These are phyloP conservation scores for Formica selysi DNA, from an alignment of 1,140 invertebrate species.

Conservation along the genomic window DNA sequence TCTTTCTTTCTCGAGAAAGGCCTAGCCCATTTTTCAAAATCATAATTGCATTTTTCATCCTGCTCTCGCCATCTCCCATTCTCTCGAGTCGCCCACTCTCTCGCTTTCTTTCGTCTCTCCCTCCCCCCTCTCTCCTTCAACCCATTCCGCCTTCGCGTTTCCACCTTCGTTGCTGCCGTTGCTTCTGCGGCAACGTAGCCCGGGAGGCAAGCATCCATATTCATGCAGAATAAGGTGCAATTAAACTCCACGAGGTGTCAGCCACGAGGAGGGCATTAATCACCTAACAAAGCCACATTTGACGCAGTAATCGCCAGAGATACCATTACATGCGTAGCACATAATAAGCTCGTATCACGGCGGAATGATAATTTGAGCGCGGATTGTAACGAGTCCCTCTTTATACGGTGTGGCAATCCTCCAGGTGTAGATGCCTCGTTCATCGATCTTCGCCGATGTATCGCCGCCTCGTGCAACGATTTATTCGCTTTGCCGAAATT, in stretches of 20 bases:
- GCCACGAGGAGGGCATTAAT: conserved; percentile 84
- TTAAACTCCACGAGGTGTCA: conserved; percentile 86
- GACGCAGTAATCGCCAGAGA: conserved; percentile 83
- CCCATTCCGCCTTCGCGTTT: conserved; percentile 35
- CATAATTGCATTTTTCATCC: conserved; percentile 85
- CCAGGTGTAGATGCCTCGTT: conserved; percentile 57
- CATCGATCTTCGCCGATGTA: conserved; percentile 55
- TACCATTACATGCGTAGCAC: conserved; percentile 82
- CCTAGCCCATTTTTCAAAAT: conserved; percentile 85
- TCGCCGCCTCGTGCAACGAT: conserved; percentile 13
- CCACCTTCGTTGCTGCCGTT: conserved; percentile 64
- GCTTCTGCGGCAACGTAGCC: conserved; percentile 71
- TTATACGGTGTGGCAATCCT: conserved; percentile 28
- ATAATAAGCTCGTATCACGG: conserved; percentile 83
- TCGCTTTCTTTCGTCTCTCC: conserved; percentile 22
- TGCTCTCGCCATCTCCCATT: conserved; percentile 67
- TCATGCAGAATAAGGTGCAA: conserved; percentile 86
- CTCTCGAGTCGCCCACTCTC: conserved; percentile 51
- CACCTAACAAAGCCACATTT: conserved; percentile 85
- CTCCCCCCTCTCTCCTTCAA: conserved; percentile 57
- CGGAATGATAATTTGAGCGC: conserved; percentile 78
- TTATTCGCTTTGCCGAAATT: conserved; percentile 16
- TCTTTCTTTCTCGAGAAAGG: conserved; percentile 63
- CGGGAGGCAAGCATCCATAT: conserved; percentile 85
- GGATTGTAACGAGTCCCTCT: conserved; percentile 62